Evolutionary conservation across 2,888 invertebrate genomes (phyloP), one percentile per base, ranked within the genome.

Genomic region (Quadriops clusia): DNA sequence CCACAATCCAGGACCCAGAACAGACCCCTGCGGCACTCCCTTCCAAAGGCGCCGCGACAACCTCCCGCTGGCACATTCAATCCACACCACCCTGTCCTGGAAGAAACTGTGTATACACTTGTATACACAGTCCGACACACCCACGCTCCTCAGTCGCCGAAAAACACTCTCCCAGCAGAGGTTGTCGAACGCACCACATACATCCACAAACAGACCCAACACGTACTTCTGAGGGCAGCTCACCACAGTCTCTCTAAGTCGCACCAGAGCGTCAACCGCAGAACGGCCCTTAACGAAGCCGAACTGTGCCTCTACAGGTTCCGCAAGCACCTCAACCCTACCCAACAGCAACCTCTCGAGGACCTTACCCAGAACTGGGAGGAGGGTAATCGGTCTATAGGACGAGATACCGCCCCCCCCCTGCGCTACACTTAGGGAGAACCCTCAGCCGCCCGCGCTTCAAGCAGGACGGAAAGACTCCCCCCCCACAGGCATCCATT

Each of bases 151-250:
- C 3, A 38, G 15, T 4, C 13, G 2, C 4, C 14, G 2, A 9
- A 33, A 18, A 2, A 37, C 7, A 6, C 16, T 24, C 2, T 32
- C 34, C 34, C 39, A 37, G 34, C 32, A 37, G 2, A 39, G 8
- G 13, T 39, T 39, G 17, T 39, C 34, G 17, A 39, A 39, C 10
- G 34, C 37, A 9, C 37, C 34, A 2, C 10, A 16, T n/a, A 37
- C 34, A 21, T 39, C 39, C 2, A 37, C 17, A 20, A 32, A 32
- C 2, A 34, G 11, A 3, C 17, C 20, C 4, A 30, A 8, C 1
- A 29, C 23, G 15, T 39, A 37, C 23, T 30, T 32, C 9, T 4
- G n/a, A 4, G 17, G 11, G 5, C 24, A n/a, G 2, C 8, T n/a
- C 3, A 4, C 22, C 3, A 16, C n/a, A 9, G 4, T n/a, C 16